Evolutionary conservation across 2,888 invertebrate genomes (phyloP), one percentile per base, ranked within the genome.

Genomic region (Drosophila picticornis): DNA sequence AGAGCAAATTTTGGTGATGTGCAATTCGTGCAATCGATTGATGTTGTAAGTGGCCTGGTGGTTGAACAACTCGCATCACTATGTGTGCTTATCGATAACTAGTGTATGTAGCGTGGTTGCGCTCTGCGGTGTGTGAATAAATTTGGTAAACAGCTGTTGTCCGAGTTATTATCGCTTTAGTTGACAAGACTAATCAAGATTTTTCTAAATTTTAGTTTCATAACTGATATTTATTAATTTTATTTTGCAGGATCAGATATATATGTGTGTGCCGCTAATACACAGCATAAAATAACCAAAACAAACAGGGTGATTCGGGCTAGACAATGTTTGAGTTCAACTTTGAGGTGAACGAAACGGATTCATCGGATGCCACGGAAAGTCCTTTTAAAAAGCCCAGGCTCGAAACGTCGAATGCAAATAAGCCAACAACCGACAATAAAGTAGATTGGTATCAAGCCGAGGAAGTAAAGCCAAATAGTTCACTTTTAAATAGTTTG

Each of bases 251-350:
- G 10, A n/a, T 16, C n/a, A 2, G 7, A 16, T 13, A 36, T 11
- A 27, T 16, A 25, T 46, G 13, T 46, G 11, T 3, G 32, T 62
- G 75, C 40, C 59, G 65, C 53, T 60, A n/a, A 19, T 43, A 50
- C 10, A 25, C 11, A 43, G 43, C 11, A 16, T 48, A 55, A 48
- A 32, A 22, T 2, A 46, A 43, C 29, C 43, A 63, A 60, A 69
- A 38, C 56, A 60, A 73, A 81, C 80, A 81, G 76, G 83, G 81
- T 64, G 72, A 5, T 31, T 40, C n/a, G 22, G 22, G 61, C 27
- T 0, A 16, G 0, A 80, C 73, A 31, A 92, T 92, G 92, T 93
- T 93, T 59, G 89, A 91, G 80, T 93, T 93, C 75, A 90, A 92
- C 63, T 93, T 93, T 73, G 78, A 91, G 34, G 82, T 93, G 9